Conservation (phyloP, 1,140 invertebrate genomes). For the Propsilocerus akamusi region DNA sequence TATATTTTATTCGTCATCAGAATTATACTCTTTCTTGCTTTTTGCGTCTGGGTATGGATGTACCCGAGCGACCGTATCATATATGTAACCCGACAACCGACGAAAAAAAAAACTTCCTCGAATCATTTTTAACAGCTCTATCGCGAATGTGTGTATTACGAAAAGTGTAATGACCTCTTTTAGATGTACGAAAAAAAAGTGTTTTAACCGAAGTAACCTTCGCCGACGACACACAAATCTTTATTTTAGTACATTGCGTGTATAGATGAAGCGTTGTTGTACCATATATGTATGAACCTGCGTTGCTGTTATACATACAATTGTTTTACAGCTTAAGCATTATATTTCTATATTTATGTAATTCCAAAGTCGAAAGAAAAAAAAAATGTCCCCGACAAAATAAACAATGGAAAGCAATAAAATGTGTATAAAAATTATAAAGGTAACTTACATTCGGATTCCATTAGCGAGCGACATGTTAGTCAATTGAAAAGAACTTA, state of each 20-base stretch:
- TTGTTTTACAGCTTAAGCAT: not conserved
- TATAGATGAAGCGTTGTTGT: not conserved
- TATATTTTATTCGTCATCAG: no score
- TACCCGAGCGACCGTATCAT: no score
- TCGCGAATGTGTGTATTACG: no score
- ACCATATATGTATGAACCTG: not conserved
- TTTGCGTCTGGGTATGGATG: no score
- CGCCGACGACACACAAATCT: not conserved
- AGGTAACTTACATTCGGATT: not conserved
- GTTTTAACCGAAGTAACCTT: conserved; percentile 3
- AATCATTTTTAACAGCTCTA: no score
- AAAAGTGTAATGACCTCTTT: conserved; percentile 1
- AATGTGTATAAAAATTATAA: not conserved
- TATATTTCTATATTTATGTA: not conserved
- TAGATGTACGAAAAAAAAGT: conserved; percentile 1
- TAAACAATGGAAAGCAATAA: not conserved
- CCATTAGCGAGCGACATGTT: no score
- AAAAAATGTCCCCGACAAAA: not conserved
- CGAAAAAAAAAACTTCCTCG: no score
- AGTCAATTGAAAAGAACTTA: no score
- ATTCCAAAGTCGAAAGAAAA: not conserved
- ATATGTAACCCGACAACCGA: no score
- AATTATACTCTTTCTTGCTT: no score
- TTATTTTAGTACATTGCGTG: not conserved
- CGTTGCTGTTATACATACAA: not conserved